Evolutionary conservation across 2,888 invertebrate species (phyloP).

Genomic region (Zaprionus obscuricornis): DNA sequence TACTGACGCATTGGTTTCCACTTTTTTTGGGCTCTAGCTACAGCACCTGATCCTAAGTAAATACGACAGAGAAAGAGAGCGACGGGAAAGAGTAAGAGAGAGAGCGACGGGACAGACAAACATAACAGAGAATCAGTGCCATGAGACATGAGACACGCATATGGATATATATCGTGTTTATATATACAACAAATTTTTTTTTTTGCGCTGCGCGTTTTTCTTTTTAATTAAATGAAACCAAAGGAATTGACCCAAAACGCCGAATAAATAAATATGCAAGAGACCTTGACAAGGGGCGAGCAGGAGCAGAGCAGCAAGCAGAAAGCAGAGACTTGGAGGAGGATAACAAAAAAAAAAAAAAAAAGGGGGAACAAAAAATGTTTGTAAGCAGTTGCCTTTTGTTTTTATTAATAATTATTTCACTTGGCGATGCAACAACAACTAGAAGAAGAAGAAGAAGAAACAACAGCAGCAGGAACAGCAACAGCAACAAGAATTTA

Average conservation of each 20-base stretch:
- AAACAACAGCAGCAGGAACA: slow-evolving; percentile 29
- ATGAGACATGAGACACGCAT: slow-evolving; percentile 57
- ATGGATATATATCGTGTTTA: slow-evolving; percentile 54
- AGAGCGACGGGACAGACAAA: slow-evolving; percentile 32
- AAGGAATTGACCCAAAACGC: slow-evolving; percentile 81
- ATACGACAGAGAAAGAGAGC: slow-evolving; percentile 54
- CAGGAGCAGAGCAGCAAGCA: background rate
- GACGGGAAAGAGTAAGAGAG: slow-evolving; percentile 43
- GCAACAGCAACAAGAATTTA: slow-evolving; percentile 56
- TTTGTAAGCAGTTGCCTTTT: slow-evolving; percentile 51
- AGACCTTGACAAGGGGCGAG: slow-evolving; percentile 10
- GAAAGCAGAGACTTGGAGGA: background rate
- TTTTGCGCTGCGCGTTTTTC: slow-evolving; percentile 67
- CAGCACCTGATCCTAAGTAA: slow-evolving; percentile 83
- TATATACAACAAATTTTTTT: slow-evolving; percentile 24
- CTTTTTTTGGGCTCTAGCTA: slow-evolving; percentile 30
- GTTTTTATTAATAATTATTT: slow-evolving; percentile 77
- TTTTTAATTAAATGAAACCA: slow-evolving; percentile 83
- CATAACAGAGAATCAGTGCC: slow-evolving; percentile 3
- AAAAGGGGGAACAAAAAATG: slow-evolving; percentile 15
- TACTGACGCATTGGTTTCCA: background rate
- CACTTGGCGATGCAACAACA: too few relatives aligned
- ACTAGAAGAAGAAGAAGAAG: slow-evolving; percentile 8
- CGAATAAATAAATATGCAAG: slow-evolving; percentile 80
- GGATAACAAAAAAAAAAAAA: slow-evolving; percentile 9